A percentile compares a stretch with the other conserved stretches of the same genome.
Conservation (phyloP, 2,113 vertebrate genomes). For the Saguinus midas region DNA sequence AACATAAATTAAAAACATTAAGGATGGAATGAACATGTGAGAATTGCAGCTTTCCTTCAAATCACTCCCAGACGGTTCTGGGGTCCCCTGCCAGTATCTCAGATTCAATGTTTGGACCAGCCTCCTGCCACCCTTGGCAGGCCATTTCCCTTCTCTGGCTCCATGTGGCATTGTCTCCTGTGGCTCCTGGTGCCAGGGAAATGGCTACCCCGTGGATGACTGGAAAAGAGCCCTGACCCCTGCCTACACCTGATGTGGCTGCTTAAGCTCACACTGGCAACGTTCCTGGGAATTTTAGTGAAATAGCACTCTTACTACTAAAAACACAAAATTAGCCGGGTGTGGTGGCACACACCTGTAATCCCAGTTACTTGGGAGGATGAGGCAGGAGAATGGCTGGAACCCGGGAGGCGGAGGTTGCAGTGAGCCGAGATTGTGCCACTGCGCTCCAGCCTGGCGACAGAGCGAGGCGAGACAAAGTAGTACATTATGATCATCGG, state of each 20-base stretch:
- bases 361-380: no score
- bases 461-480: background rate
- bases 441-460: no score
- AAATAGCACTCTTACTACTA: background rate
- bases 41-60: background rate
- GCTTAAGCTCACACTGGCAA: background rate
- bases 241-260: background rate
- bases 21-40: background rate
- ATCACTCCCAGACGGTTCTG: background rate
- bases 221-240: no score
- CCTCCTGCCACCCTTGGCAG: background rate
- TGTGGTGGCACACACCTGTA: no score
- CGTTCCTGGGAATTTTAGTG: background rate
- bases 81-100: background rate
- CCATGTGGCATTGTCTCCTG: background rate
- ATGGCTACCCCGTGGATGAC: background rate
- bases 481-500: background rate
- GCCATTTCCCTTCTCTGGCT: background rate
- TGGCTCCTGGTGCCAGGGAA: rapidly evolving
- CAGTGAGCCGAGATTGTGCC: no score
- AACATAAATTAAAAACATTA: background rate
- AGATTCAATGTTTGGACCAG: background rate
- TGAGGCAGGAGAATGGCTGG: no score
- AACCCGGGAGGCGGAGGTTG: no score
- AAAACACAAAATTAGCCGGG: no score